Evolutionary conservation across 2,797 vertebrate species (phyloP), one percentile per base, ranked within the genome.

Genomic region (Botia almorhae): DNA sequence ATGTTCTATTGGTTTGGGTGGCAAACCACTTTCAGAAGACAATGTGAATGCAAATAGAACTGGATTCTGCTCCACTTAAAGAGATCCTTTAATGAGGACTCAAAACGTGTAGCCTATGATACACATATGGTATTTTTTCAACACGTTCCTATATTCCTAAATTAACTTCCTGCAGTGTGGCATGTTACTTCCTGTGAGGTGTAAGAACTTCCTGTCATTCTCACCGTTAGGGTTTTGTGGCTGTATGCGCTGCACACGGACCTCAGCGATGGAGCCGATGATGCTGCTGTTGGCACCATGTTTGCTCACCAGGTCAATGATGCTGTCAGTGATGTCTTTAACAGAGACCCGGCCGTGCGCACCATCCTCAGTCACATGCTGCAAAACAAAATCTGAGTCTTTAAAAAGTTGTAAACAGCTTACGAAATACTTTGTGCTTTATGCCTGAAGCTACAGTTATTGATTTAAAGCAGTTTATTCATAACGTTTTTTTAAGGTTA

Each of bases 231-330:
- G 17, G 58, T 64, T 8, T 17, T 16, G 69, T 68, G 91, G 85
- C 82, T 91, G 93, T 36, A 93, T 88, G 46, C 91, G 93, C 78
- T 97, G 96, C 2, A 97, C 90, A 26, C 96, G 87, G 17, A 97
- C 96, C 88, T 96, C 95, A 0, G 94, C 93, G 0, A 97, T 93
- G 0, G 96, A 96, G 0, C 93, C 87, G 2, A 98, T 94, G 43
- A 97, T 92, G 0, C 93, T 94, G 88, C 93, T 96, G 89, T 96
- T 96, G 69, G 91, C 88, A 0, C 94, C 94, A 0, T 94, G 91
- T 83, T 93, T 96, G 86, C 96, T 95, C 69, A 96, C 94, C 0
- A 96, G 93, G 58, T 96, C 95, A 11, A 95, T 93, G 74, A 97
- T 95, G 85, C 91, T 90, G 82, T 97, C 95, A 0, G 95, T 96